These are phyloP conservation scores for Listrodromus nycthemerus DNA, from an alignment of 2,888 invertebrate genomes.

Conservation along the genomic window DNA sequence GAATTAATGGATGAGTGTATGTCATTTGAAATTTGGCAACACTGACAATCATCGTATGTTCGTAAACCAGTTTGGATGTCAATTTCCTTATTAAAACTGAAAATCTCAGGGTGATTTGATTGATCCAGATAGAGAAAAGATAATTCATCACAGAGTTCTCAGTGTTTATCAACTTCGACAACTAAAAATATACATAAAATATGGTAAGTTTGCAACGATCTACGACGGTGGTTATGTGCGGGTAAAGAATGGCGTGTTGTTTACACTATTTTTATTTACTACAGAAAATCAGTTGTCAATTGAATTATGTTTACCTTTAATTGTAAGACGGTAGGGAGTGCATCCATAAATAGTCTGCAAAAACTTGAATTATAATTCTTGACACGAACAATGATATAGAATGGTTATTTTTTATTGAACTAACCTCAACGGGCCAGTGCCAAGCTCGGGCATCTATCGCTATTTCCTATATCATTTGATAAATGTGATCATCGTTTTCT, in stretches of 20 bases:
- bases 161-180: background rate
- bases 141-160: background rate
- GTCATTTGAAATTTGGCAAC: background rate
- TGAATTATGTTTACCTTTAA: slow-evolving; percentile 8
- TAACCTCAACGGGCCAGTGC: background rate
- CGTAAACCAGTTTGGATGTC: slow-evolving; percentile 52
- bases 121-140: slow-evolving; percentile 25
- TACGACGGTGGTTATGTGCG: background rate
- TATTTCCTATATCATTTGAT: background rate
- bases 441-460: background rate
- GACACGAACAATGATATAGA: background rate
- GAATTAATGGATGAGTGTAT: background rate
- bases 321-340: background rate
- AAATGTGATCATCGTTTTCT: slow-evolving; percentile 73
- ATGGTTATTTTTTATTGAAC: background rate
- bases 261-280: slow-evolving; percentile 51
- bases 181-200: slow-evolving; percentile 12
- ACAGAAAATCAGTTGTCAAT: slow-evolving; percentile 6
- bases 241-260: slow-evolving; percentile 38
- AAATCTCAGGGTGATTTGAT: slow-evolving; percentile 38
- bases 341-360: background rate
- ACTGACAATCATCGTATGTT: slow-evolving; percentile 9
- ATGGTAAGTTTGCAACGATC: slow-evolving; percentile 38
- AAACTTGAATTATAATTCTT: background rate
- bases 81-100: slow-evolving; percentile 50